phyloP scores from a whole-genome alignment of 2,797 vertebrate genomes.

The Malacoctenus gilli region DNA sequence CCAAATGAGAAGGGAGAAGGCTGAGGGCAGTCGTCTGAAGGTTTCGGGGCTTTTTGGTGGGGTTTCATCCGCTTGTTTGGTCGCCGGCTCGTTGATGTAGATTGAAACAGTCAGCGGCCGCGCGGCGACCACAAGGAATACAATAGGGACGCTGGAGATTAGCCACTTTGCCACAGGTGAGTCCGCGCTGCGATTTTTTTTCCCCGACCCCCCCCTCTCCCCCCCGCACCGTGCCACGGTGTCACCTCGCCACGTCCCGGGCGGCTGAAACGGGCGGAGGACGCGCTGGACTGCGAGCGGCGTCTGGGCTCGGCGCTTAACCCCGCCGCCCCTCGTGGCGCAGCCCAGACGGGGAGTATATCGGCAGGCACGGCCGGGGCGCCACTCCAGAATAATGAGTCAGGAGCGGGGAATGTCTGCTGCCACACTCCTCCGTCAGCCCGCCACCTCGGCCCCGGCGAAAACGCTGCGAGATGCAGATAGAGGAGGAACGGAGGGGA shows the following conservation, averaged over 20 bases:
- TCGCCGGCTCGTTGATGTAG: constrained; percentile 27
- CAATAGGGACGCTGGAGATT: constrained; percentile 12
- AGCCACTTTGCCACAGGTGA: constrained; percentile 63
- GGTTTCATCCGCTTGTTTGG: constrained; percentile 35
- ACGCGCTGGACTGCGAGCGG: constrained; percentile 32
- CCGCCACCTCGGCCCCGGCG: constrained; percentile 58
- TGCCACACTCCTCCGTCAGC: constrained; percentile 58
- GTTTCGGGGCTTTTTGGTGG: constrained; percentile 25
- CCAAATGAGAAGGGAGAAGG: constrained; percentile 46
- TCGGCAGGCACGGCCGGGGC: constrained; percentile 48
- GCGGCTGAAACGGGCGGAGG: neutral
- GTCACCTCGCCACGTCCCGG: constrained; percentile 24
- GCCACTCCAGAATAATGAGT: constrained; percentile 65
- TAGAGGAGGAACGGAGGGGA: constrained; percentile 64
- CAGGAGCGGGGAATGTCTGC: constrained; percentile 73
- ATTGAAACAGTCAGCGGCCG: constrained; percentile 33
- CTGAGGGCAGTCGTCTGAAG: constrained; percentile 39
- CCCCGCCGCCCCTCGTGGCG: constrained; percentile 42
- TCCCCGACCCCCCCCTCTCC: too few species aligned
- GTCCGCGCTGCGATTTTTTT: constrained; percentile 32
- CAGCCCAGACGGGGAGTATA: constrained; percentile 68
- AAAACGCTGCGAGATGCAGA: constrained; percentile 58
- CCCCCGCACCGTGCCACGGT: too few species aligned
- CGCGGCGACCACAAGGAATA: constrained; percentile 7
- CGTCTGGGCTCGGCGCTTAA: constrained; percentile 61